phyloP scores from a whole-genome alignment of 1,140 invertebrate genomes.

The Ostrea denselamellosa region DNA sequence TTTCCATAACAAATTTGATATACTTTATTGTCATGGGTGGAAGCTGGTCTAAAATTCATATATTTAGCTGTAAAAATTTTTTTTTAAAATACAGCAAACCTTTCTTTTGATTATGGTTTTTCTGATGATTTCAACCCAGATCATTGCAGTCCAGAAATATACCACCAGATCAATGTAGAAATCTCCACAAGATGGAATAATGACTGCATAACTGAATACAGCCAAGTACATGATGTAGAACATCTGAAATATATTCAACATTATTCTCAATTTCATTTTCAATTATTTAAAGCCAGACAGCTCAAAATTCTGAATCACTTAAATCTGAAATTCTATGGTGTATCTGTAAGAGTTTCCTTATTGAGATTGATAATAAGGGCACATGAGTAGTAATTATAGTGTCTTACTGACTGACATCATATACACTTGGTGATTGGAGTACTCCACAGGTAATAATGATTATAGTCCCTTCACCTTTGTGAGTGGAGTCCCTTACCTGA shows the following conservation, averaged over 20 bases:
- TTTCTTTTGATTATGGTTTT: slow-evolving; percentile 63
- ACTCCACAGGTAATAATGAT: neutral
- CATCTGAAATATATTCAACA: neutral
- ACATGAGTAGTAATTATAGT: no score
- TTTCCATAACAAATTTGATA: no score
- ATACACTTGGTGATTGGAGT: no score
- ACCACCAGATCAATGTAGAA: slow-evolving; percentile 72
- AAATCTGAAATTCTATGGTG: no score
- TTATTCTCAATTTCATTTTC: no score
- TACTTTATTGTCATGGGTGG: no score
- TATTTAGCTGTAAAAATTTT: neutral
- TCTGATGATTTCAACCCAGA: slow-evolving; percentile 67
- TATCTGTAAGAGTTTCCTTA: no score
- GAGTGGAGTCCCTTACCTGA: slow-evolving; percentile 61
- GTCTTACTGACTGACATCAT: no score
- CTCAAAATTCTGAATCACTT: no score
- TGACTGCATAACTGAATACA: slow-evolving; percentile 30
- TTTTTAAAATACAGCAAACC: slow-evolving; percentile 55
- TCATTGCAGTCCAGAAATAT: slow-evolving; percentile 72
- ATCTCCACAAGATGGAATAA: slow-evolving; percentile 11
- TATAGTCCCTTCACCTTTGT: neutral
- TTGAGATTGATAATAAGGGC: no score
- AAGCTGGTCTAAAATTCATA: no score
- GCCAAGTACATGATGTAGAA: slow-evolving; percentile 25
- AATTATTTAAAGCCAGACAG: no score